phyloP scores from a whole-genome alignment of 53 echinoderm and acorn worm species.

The Luidia sarsii region DNA sequence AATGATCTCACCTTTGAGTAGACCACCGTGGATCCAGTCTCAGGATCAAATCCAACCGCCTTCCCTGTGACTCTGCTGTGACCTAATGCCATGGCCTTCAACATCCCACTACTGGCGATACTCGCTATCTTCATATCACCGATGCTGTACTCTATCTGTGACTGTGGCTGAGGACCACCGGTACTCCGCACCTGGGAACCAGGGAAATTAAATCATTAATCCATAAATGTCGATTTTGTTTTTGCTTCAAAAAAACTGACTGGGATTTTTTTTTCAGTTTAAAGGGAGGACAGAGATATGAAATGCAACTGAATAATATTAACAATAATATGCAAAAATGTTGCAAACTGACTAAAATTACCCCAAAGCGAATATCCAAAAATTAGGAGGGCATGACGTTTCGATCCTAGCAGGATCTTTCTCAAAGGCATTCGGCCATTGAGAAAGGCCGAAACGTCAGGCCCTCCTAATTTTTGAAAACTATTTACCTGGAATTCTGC shows the following conservation, averaged over 20 bases:
- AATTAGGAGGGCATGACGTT: too few species aligned
- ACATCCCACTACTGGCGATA: slow-evolving; percentile 78
- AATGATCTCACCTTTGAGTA: slow-evolving; percentile 88
- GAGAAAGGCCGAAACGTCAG: too few species aligned
- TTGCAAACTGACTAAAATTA: too few species aligned
- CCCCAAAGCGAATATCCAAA: too few species aligned
- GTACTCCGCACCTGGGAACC: slow-evolving; percentile 74
- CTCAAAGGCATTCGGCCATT: too few species aligned
- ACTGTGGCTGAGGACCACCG: slow-evolving; percentile 93
- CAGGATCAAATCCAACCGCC: slow-evolving; percentile 86
- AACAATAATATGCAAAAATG: too few species aligned
- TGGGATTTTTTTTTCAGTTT: background rate
- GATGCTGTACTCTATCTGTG: slow-evolving; percentile 80
- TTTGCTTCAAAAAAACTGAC: background rate
- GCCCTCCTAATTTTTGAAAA: too few species aligned
- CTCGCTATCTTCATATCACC: slow-evolving; percentile 71
- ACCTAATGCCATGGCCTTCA: slow-evolving; percentile 77
- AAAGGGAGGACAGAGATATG: background rate
- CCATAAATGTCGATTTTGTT: too few species aligned
- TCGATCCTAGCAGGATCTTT: too few species aligned
- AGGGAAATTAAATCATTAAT: too few species aligned
- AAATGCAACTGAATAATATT: too few species aligned
- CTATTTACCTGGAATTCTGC: slow-evolving; percentile 88
- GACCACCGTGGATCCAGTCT: slow-evolving; percentile 81
- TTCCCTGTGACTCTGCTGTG: slow-evolving; percentile 76